Conservation (phyloP, 2,888 invertebrate genomes). For the Mesochorus sp. region DNA sequence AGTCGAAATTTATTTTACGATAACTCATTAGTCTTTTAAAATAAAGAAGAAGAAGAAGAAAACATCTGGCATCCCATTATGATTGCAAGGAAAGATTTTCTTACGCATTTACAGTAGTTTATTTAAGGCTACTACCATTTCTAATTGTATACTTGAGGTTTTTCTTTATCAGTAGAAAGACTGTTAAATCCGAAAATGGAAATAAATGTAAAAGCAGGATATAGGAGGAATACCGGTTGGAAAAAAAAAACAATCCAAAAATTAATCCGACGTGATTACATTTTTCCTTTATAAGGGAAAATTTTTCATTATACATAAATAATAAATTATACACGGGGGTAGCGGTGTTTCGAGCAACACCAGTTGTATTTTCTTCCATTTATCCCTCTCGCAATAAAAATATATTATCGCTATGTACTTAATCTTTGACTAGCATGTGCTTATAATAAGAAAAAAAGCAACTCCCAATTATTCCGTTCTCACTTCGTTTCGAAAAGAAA, state of each 20-base stretch:
- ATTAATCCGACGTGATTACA: neutral
- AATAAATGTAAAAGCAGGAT: neutral
- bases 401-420: constrained; percentile 77
- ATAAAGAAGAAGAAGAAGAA: constrained; percentile 42
- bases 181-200: no score
- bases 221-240: neutral
- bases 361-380: constrained; percentile 52
- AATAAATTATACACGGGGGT: constrained; percentile 16
- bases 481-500: constrained; percentile 13
- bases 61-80: constrained; percentile 9
- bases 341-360: constrained; percentile 17
- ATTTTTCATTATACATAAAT: no score
- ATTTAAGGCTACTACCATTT: constrained; percentile 56
- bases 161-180: neutral
- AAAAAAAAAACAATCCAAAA: neutral
- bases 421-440: constrained; percentile 77
- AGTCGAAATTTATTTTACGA: constrained; percentile 2
- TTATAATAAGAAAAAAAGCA: constrained; percentile 69
- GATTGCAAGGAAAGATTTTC: constrained; percentile 26
- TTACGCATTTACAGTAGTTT: constrained; percentile 44
- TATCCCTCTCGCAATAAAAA: constrained; percentile 74
- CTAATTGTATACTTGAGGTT: constrained; percentile 59
- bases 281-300: neutral
- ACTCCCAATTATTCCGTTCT: constrained; percentile 66
- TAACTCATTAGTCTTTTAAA: constrained; percentile 31